phyloP scores from a whole-genome alignment of 2,797 vertebrate species.

The Bradypodion pumilum region DNA sequence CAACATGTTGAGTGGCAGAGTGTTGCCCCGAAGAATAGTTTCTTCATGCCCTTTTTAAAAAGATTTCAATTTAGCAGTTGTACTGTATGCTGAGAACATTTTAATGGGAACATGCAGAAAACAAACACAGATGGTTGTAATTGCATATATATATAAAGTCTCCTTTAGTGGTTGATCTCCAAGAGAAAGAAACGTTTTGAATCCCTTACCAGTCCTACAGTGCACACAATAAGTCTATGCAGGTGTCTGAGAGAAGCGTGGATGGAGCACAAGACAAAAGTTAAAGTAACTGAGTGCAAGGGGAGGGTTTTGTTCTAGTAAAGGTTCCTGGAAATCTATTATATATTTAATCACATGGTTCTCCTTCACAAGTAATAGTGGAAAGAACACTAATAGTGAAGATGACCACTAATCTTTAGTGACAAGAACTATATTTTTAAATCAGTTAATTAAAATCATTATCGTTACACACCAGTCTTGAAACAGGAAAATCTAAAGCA shows the following conservation, averaged over 20 bases:
- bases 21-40: constrained; percentile 44
- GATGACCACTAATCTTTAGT: too few species aligned
- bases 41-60: constrained; percentile 45
- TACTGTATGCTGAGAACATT: constrained; percentile 40
- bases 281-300: background rate
- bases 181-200: background rate
- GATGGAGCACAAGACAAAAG: background rate
- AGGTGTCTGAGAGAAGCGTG: background rate
- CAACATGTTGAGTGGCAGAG: constrained; percentile 36
- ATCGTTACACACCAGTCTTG: background rate
- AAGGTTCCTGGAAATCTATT: background rate
- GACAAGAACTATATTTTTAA: background rate
- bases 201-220: background rate
- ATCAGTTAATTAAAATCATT: background rate
- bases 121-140: constrained; percentile 58
- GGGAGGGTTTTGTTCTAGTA: background rate
- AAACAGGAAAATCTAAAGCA: background rate
- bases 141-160: constrained; percentile 41
- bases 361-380: background rate
- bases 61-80: constrained; percentile 32
- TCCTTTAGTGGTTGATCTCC: background rate
- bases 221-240: background rate
- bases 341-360: background rate
- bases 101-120: constrained; percentile 58
- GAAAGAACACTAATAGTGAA: too few species aligned